These are phyloP conservation scores for Mormyrus iriodes DNA, from an alignment of 2,113 vertebrate species.

Conservation along the genomic window DNA sequence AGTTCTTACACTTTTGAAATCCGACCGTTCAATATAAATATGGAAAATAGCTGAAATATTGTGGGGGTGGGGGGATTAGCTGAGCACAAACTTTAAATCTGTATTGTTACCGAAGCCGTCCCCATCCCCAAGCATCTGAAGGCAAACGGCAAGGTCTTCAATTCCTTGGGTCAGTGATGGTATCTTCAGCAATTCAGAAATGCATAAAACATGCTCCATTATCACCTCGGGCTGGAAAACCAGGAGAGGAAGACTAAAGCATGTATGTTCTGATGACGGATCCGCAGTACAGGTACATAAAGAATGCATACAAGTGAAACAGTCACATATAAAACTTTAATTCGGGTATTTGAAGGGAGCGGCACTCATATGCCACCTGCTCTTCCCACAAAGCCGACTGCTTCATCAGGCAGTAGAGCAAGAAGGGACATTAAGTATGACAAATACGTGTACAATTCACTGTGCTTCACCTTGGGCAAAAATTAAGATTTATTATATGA, in stretches of 20 bases:
- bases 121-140: background rate
- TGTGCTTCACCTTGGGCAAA: constrained; percentile 61
- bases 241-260: background rate
- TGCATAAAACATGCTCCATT: background rate
- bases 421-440: constrained; percentile 39
- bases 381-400: background rate
- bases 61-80: background rate
- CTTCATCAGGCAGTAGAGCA: background rate
- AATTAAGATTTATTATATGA: constrained; percentile 46
- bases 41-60: no score
- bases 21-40: background rate
- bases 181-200: background rate
- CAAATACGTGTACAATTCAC: constrained; percentile 57
- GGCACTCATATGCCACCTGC: background rate
- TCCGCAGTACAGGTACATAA: background rate
- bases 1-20: background rate
- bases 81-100: background rate
- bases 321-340: background rate
- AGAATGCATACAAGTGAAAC: background rate
- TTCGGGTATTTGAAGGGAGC: background rate
- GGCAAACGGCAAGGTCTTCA: background rate
- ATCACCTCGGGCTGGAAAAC: background rate
- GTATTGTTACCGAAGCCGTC: background rate
- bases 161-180: background rate
- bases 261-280: background rate